Base-by-base conservation (phyloP, 2,888 invertebrate genomes). In the Aporophyla lueneburgensis region DNA sequence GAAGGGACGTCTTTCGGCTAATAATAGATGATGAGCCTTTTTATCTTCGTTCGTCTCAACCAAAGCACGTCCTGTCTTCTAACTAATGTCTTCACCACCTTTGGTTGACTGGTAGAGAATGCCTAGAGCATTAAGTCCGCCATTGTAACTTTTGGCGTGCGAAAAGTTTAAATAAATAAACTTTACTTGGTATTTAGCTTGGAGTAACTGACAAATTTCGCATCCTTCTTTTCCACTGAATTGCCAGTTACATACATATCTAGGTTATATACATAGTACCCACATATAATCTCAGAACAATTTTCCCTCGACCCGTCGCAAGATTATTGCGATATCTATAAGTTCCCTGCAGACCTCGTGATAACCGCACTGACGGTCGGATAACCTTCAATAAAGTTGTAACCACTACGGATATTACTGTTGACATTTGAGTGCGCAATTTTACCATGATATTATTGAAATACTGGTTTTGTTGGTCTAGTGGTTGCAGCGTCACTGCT, bases 351-450 rank as follows among this genome's bases (percentile, higher is more conserved):
- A 24, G 54, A 74, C 27, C 49, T 62, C 40, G 49, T 61, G 77
- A 74, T 81, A 83, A 51, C 68, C 24, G 49, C 0, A 24, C 40
- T 21, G 65, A n/a, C 54, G 62, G 62, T 54, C 49, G 59, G 51
- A 66, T 65, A 10, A 49, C 40, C 49, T 58, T 74, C 74, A 63
- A 77, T 81, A 59, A 85, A 77, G 71, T 85, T 77, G 74, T 85
- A 66, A 61, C 80, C 33, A 46, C 61, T 40, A 33, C 77, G 77
- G 77, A 82, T 82, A 80, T 82, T 74, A 74, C 69, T 76, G 59
- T 76, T 81, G 81, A 81, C 76, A 63, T 62, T 53, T 53, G 16
- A 65, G 54, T 59, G 46, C 40, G 40, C 27, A 27, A 67, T 63
- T 73, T 73, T 61, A 62, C 53, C 54, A 71, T 24, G 24, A 61